A percentile compares a stretch with the other conserved stretches of the same genome.
Evolutionary conservation across 2,797 vertebrate species (phyloP).

Genomic region (Trichosurus vulpecula): DNA sequence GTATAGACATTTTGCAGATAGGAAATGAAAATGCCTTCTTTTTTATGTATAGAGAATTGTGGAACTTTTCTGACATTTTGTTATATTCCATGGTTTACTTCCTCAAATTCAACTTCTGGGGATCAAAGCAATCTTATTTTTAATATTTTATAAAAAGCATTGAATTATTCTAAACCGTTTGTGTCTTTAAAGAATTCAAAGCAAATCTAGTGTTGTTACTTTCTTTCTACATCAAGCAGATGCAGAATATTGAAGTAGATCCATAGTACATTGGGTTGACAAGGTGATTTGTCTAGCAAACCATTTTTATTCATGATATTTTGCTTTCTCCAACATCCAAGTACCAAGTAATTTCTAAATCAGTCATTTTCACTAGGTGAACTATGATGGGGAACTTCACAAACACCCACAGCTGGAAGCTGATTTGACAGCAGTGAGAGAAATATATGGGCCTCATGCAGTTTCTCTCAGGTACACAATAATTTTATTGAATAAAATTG

Average conservation of each 20-base stretch:
- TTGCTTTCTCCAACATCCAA: background rate
- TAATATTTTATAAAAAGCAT: slow-evolving; percentile 6
- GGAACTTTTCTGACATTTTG: slow-evolving; percentile 20
- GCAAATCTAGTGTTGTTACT: background rate
- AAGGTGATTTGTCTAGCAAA: background rate
- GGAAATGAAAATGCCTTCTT: background rate
- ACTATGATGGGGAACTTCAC: slow-evolving; percentile 92
- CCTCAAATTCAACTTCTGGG: background rate
- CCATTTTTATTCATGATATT: background rate
- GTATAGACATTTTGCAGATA: background rate
- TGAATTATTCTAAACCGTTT: background rate
- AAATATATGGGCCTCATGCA: slow-evolving; percentile 90
- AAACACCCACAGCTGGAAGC: slow-evolving; percentile 92
- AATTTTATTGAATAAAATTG: background rate
- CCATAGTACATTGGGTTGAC: background rate
- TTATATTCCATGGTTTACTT: background rate
- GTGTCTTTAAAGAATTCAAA: background rate
- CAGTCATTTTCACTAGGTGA: slow-evolving; percentile 83
- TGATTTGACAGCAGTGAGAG: slow-evolving; percentile 91
- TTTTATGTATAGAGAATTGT: background rate
- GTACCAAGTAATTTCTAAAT: background rate
- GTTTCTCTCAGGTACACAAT: slow-evolving; percentile 92
- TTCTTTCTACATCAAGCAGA: background rate
- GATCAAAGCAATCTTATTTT: background rate
- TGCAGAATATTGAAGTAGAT: background rate